A percentile compares a stretch with the other conserved stretches of the same genome.
Conservation (phyloP, 2,797 vertebrate species). For the Neoniphon sammara region DNA sequence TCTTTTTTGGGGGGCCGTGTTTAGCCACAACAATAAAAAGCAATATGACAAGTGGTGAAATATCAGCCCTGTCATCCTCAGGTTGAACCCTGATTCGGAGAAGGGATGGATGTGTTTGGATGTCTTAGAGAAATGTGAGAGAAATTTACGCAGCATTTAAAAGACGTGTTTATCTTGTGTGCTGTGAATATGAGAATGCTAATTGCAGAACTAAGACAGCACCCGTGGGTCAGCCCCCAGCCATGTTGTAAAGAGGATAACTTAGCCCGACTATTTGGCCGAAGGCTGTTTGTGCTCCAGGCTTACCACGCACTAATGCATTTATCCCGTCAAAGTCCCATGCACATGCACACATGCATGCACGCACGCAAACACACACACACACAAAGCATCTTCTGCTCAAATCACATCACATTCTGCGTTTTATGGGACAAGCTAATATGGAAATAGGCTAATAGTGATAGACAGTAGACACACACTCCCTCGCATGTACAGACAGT, state of each 20-base stretch:
- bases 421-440: conserved; percentile 38
- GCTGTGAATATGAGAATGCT: conserved; percentile 35
- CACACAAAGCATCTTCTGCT: conserved; percentile 25
- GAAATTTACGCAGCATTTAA: background rate
- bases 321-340: background rate
- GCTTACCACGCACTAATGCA: conserved; percentile 27
- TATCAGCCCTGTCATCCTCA: conserved; percentile 24
- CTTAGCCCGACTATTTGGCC: conserved; percentile 45
- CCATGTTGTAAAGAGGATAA: conserved; percentile 39
- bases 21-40: conserved; percentile 3
- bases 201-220: conserved; percentile 41
- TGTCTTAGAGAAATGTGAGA: conserved; percentile 13
- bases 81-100: background rate
- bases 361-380: background rate
- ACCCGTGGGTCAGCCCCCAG: conserved; percentile 25
- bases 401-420: conserved; percentile 29
- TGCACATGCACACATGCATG: conserved; percentile 10
- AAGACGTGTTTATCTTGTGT: conserved; percentile 14
- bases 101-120: background rate
- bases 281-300: conserved; percentile 56
- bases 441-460: conserved; percentile 56
- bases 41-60: conserved; percentile 24
- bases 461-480: conserved; percentile 24
- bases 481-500: conserved; percentile 25
- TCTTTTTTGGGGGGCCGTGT: background rate